A percentile compares a stretch with the other conserved stretches of the same genome.
phyloP scores from a whole-genome alignment of 2,888 invertebrate species.

The Cantharis flavilabris region DNA sequence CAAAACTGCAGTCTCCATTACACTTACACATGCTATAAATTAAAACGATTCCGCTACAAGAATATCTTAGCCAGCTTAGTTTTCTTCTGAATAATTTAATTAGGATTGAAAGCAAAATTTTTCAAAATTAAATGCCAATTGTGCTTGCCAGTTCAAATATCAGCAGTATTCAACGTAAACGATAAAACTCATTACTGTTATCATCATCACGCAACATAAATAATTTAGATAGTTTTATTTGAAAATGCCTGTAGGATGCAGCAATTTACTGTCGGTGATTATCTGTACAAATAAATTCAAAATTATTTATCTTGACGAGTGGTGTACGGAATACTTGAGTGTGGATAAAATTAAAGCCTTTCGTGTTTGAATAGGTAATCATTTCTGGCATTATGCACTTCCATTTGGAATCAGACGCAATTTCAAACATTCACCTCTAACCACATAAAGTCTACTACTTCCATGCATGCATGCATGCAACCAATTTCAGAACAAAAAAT shows the following conservation, averaged over 20 bases:
- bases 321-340: not conserved
- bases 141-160: conserved; percentile 33
- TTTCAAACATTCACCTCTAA: conserved; percentile 1
- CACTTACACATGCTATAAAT: conserved; percentile 51
- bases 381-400: not conserved
- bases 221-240: conserved; percentile 48
- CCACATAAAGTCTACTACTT: not conserved
- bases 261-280: conserved; percentile 41
- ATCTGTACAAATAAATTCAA: conserved; percentile 40
- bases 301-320: conserved; percentile 22
- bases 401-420: not conserved
- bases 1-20: conserved; percentile 51
- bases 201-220: conserved; percentile 48
- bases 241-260: conserved; percentile 43
- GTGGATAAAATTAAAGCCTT: not conserved
- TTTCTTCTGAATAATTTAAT: conserved; percentile 28
- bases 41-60: conserved; percentile 43
- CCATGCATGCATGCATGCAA: not conserved
- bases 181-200: conserved; percentile 46
- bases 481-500: not conserved
- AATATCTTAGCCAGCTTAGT: conserved; percentile 48
- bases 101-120: conserved; percentile 14
- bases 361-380: conserved; percentile 1
- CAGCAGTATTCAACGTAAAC: conserved; percentile 37
- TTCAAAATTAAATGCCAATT: conserved; percentile 22